Base-by-base conservation (phyloP, 1,140 invertebrate species). In the Drosophila kanapiae region DNA sequence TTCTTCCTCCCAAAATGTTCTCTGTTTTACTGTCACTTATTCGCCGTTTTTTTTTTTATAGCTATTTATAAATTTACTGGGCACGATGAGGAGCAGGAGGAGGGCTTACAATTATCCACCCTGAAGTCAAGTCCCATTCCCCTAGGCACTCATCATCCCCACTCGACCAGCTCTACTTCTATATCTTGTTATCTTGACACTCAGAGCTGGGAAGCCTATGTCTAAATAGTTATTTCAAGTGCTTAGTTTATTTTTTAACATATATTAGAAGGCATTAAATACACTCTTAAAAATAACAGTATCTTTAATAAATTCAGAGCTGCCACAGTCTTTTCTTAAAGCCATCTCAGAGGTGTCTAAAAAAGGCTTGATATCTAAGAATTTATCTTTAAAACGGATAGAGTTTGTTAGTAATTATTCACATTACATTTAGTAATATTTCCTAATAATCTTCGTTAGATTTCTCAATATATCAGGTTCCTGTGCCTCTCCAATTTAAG, bases 31-130 rank as follows among this genome's bases (percentile, higher is more conserved):
- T 56, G 49, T 54, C 16, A 51, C 48, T 75, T 31, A 40, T 59
- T 33, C 8, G 29, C 16, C 33, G 23, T 3, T 23, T 3, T 23
- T 75, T 76, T 77, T 77, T 63, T 76, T 77, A 54, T 37, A 2
- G 75, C 75, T 48, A 49, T 77, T 77, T 76, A 76, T 53, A 68
- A 68, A 68, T 56, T 77, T 31, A 77, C 62, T 77, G 10, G 31
- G 68, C 27, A 49, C 10, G 33, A 13, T 6, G 0, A 23, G 16
- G 6, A 4, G 4, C 0, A 45, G 65, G 14, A 43, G 69, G n/a
- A 37, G 33, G 40, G 40, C 33, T 60, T 33, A 23, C 35, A 76
- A 42, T 47, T 56, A 57, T 18, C 74, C 70, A 75, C 56, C 47
- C 53, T 18, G 29, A 38, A 60, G 47, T 35, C n/a, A 45, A 37